Conservation (phyloP, 1,140 invertebrate genomes). For the Apis florea region DNA sequence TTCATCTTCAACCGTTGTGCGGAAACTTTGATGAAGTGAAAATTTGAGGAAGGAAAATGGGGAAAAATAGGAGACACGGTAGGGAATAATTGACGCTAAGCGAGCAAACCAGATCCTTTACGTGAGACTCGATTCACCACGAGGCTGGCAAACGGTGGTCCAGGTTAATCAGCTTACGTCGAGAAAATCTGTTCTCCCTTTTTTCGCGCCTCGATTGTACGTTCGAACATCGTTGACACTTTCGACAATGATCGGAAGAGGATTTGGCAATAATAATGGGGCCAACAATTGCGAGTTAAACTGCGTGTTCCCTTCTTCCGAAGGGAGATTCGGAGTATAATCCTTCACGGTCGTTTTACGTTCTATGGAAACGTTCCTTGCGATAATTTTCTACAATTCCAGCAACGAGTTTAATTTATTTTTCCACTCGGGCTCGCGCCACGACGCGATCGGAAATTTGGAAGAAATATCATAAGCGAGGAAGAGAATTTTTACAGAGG, state of each 20-base stretch:
- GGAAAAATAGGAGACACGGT: neutral
- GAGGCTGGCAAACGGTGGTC: constrained; percentile 58
- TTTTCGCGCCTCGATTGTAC: constrained; percentile 39
- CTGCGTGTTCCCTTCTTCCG: neutral
- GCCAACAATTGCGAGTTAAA: constrained; percentile 16
- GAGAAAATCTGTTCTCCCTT: constrained; percentile 48
- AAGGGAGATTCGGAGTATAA: neutral
- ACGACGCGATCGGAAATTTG: too few species aligned
- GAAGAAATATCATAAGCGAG: too few species aligned
- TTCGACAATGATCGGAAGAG: constrained; percentile 56
- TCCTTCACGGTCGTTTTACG: neutral
- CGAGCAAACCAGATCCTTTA: constrained; percentile 54
- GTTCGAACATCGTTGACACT: constrained; percentile 41
- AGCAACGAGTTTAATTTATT: neutral
- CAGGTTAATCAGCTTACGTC: constrained; percentile 69
- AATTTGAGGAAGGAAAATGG: too few species aligned
- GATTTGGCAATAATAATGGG: constrained; percentile 56
- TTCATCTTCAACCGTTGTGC: too few species aligned
- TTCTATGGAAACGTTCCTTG: too few species aligned
- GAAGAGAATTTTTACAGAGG: too few species aligned
- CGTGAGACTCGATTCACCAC: constrained; percentile 48
- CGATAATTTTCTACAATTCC: constrained; percentile 3
- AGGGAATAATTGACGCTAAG: constrained; percentile 28
- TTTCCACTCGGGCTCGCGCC: too few species aligned
- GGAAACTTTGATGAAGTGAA: too few species aligned